Percentiles rank a stretch among this genome's conserved stretches.
Conservation (phyloP, 2,888 invertebrate genomes). For the Netelia fuscicornis region DNA sequence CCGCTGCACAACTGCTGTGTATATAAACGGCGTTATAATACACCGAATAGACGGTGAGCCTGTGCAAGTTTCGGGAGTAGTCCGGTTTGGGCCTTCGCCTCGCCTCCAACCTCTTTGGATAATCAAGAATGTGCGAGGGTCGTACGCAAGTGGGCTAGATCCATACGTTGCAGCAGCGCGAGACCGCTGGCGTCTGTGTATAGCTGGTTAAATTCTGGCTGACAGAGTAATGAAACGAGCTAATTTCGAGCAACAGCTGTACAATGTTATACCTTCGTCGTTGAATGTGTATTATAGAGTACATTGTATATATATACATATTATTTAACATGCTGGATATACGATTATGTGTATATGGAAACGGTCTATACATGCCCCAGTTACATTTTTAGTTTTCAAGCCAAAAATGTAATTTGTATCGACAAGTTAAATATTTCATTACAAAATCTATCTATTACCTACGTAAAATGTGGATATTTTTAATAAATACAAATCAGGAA, state of each 20-base stretch:
- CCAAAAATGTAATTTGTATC: background rate
- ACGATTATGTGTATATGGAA: background rate
- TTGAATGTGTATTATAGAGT: background rate
- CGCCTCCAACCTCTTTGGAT: background rate
- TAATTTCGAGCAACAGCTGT: constrained; percentile 43
- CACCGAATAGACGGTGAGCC: too few species aligned
- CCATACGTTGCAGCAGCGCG: background rate
- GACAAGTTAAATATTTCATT: background rate
- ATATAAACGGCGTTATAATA: background rate
- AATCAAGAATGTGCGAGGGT: constrained; percentile 30
- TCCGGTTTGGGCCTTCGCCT: background rate
- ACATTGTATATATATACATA: background rate
- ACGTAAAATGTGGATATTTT: too few species aligned
- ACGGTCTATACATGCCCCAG: background rate
- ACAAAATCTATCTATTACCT: background rate
- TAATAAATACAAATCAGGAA: too few species aligned
- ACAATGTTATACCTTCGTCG: background rate
- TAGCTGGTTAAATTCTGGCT: constrained; percentile 5
- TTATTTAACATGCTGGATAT: background rate
- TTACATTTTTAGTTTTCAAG: background rate
- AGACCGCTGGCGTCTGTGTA: constrained; percentile 26
- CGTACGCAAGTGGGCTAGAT: constrained; percentile 1
- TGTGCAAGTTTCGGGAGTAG: background rate
- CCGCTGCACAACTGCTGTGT: background rate
- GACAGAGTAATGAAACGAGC: constrained; percentile 56